A percentile compares a stretch with the other conserved stretches of the same genome.
Evolutionary conservation across 2,113 vertebrate genomes (phyloP).

Genomic region (Serilophus lunatus): DNA sequence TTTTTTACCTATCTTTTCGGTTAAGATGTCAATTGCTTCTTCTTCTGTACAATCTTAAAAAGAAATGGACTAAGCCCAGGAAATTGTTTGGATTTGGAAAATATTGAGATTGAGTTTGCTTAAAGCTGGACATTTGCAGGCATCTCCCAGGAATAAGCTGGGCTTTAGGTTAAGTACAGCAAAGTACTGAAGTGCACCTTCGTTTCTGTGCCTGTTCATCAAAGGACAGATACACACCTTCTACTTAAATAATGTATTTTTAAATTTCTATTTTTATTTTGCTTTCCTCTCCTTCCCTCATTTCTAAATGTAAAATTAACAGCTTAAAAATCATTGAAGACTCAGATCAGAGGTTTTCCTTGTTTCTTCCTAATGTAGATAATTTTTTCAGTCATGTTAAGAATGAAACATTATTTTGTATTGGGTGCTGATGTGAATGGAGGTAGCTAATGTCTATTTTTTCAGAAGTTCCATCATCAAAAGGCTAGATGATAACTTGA

Average conservation of each 20-base stretch:
- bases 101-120: neutral
- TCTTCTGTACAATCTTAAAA: neutral
- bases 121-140: neutral
- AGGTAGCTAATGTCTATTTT: neutral
- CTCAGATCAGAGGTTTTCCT: fast-evolving
- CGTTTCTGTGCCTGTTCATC: neutral
- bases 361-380: neutral
- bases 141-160: neutral
- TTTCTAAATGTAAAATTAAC: neutral
- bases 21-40: neutral
- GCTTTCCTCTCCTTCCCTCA: neutral
- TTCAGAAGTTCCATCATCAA: neutral
- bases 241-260: neutral
- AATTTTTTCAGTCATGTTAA: neutral
- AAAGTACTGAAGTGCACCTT: neutral
- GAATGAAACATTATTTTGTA: neutral
- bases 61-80: neutral
- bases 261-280: neutral
- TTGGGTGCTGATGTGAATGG: neutral
- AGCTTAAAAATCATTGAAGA: neutral
- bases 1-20: neutral
- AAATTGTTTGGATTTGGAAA: neutral
- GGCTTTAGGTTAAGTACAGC: neutral
- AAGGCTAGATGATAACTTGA: neutral
- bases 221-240: neutral